These are phyloP conservation scores for Serilophus lunatus DNA, from an alignment of 2,113 vertebrate genomes.

Conservation along the genomic window DNA sequence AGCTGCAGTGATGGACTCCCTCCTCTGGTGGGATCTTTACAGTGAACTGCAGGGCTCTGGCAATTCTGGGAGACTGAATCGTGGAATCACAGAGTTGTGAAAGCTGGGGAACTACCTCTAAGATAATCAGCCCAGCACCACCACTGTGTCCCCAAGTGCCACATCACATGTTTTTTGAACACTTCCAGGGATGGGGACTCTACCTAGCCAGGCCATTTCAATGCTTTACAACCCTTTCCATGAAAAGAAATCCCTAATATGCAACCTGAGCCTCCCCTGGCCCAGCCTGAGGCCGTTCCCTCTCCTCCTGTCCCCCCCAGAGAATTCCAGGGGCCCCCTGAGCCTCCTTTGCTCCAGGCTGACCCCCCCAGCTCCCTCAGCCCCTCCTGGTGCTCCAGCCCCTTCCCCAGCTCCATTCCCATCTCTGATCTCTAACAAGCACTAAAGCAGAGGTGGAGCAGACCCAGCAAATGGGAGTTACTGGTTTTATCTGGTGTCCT, in stretches of 20 bases:
- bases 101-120: background rate
- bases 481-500: background rate
- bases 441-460: background rate
- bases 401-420: background rate
- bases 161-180: background rate
- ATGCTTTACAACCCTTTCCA: background rate
- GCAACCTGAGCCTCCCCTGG: background rate
- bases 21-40: background rate
- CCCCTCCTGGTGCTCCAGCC: background rate
- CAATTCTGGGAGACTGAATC: background rate
- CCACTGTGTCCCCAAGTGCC: background rate
- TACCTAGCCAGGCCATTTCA: background rate
- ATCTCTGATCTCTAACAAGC: background rate
- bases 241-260: background rate
- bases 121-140: background rate
- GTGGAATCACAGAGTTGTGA: accelerated
- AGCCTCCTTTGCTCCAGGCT: background rate
- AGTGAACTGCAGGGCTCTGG: background rate
- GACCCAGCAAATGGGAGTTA: background rate
- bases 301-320: background rate
- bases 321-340: background rate
- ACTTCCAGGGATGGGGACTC: background rate
- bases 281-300: background rate
- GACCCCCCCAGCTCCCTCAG: background rate
- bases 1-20: background rate